Evolutionary conservation across 2,797 vertebrate genomes (phyloP), one percentile per base, ranked within the genome.

Genomic region (Momotus momota): DNA sequence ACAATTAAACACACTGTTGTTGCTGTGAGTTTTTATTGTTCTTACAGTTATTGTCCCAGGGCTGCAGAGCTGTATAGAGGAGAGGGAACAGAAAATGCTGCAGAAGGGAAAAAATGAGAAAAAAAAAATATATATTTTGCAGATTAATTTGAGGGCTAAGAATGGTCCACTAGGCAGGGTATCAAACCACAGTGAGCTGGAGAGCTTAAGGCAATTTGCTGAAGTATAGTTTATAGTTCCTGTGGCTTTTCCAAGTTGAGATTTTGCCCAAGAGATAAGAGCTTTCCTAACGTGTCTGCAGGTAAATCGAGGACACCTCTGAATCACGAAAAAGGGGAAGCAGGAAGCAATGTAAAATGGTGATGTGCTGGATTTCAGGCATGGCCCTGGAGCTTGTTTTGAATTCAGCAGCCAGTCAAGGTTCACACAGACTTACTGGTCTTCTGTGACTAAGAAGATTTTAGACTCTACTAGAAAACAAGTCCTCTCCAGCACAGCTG

Each of bases 101-200:
- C 55, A 83, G 67, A 95, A 82, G 90, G 86, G 95, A 92, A 69
- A 69, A 95, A 95, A 93, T 75, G 2, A 22, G 71, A 80, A 93
- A 90, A 75, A 80, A 66, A 52, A 17, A 58, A 26, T 55, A 43
- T 16, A 62, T 23, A 60, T 57, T 86, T 86, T 91, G 49, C 0
- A 15, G 91, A 96, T 95, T 93, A 97, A 95, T 96, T 85, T 90
- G 65, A 96, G 51, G 46, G 45, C 25, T 80, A 86, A 80, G 64
- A 88, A 85, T 67, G 84, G 84, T 88, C 93, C 82, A 90, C 89
- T 82, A 92, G 79, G 96, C 95, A 95, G 57, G 75, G 31, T 58
- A 93, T 95, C 96, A 97, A 97, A 96, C 89, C 95, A 94, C 94
- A 96, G 61, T 10, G 38, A 89, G 83, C 86, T 95, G 89, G 83